Conservation (phyloP, 64 coral and sea anemone species). For the Actinia equina region DNA sequence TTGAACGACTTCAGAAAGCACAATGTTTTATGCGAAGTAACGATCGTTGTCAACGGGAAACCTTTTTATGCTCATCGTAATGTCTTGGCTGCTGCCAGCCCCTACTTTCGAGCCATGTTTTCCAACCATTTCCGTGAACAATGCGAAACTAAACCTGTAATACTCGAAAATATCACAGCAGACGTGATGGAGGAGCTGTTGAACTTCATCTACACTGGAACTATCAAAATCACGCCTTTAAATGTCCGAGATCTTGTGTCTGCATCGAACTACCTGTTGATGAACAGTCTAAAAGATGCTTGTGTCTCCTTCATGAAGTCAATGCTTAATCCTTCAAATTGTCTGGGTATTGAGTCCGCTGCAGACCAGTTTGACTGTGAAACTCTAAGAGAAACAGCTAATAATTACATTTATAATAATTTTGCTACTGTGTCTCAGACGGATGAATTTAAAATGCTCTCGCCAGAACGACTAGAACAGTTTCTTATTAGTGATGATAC, state of each 20-base stretch:
- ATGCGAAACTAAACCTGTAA: slow-evolving; percentile 84
- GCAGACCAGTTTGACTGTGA: slow-evolving; percentile 82
- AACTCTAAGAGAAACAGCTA: slow-evolving; percentile 61
- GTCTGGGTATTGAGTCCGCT: slow-evolving; percentile 86
- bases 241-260: slow-evolving; percentile 96
- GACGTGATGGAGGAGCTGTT: slow-evolving; percentile 91
- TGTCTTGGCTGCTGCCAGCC: slow-evolving; percentile 79
- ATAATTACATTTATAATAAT: slow-evolving; percentile 72
- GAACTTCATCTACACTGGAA: slow-evolving; percentile 95
- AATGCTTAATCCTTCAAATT: slow-evolving; percentile 87
- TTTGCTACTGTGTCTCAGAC: slow-evolving; percentile 85
- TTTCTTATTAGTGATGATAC: slow-evolving; percentile 76
- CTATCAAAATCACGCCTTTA: slow-evolving; percentile 90
- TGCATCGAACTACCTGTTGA: slow-evolving; percentile 86
- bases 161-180: slow-evolving; percentile 84
- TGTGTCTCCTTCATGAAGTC: slow-evolving; percentile 87
- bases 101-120: slow-evolving; percentile 97
- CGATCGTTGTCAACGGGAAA: slow-evolving; percentile 73
- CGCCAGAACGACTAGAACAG: slow-evolving; percentile 61
- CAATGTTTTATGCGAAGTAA: slow-evolving; percentile 90
- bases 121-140: slow-evolving; percentile 80
- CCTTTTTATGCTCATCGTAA: slow-evolving; percentile 88
- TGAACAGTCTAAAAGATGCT: slow-evolving; percentile 87
- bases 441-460: slow-evolving; percentile 86
- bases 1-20: slow-evolving; percentile 97